phyloP scores from a whole-genome alignment of 2,888 invertebrate genomes.

The Agelastica alni region DNA sequence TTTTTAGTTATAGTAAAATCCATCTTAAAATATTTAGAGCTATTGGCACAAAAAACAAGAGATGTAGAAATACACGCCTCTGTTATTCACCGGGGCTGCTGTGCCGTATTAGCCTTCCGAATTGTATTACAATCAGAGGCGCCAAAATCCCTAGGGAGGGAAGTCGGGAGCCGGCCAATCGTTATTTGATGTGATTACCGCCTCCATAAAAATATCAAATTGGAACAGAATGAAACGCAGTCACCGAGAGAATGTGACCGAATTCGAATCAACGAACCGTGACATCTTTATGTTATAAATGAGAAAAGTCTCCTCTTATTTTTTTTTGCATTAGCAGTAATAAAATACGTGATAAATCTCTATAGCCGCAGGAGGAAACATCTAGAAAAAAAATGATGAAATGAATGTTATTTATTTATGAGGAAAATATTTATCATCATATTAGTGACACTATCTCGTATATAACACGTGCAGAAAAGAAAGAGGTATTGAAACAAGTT shows the following conservation, averaged over 20 bases:
- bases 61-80: too few relatives aligned
- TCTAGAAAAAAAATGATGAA: conserved; percentile 9
- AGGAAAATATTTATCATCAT: too few relatives aligned
- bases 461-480: too few relatives aligned
- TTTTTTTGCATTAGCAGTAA: conserved; percentile 18
- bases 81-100: too few relatives aligned
- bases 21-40: too few relatives aligned
- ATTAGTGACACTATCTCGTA: too few relatives aligned
- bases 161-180: conserved; percentile 38
- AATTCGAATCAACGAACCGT: conserved; percentile 36
- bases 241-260: conserved; percentile 31
- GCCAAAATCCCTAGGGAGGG: conserved; percentile 32
- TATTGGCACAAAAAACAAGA: too few relatives aligned
- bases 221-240: conserved; percentile 34
- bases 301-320: conserved; percentile 29
- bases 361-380: conserved; percentile 1
- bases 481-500: too few relatives aligned
- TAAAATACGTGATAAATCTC: conserved; percentile 13
- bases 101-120: conserved; percentile 39
- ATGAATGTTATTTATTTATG: too few relatives aligned
- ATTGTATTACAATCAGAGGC: conserved; percentile 44
- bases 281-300: conserved; percentile 33
- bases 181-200: conserved; percentile 44
- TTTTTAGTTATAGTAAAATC: too few relatives aligned
- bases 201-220: conserved; percentile 40